Percentiles rank a stretch among this genome's conserved stretches.
Evolutionary conservation across 2,888 invertebrate species (phyloP).

Genomic region (Drosophila mayaguana): DNA sequence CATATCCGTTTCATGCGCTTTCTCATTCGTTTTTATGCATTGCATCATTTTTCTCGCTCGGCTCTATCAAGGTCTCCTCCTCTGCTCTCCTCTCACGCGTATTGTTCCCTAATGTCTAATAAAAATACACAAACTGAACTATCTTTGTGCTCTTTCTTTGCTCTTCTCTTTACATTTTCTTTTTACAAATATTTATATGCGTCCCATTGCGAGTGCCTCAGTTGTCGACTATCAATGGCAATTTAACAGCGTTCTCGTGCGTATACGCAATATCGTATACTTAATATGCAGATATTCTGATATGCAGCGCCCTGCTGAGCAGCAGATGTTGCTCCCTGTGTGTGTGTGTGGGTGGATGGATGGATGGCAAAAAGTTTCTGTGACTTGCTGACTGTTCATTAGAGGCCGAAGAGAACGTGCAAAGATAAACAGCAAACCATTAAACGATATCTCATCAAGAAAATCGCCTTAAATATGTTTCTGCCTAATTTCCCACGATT

Average conservation of each 20-base stretch:
- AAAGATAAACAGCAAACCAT: constrained; percentile 67
- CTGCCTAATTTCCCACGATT: constrained; percentile 76
- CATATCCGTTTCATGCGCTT: constrained; percentile 25
- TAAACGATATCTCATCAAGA: constrained; percentile 76
- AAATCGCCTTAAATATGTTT: constrained; percentile 81
- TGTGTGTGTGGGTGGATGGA: background rate
- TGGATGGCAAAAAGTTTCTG: constrained; percentile 31
- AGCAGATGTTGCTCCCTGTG: background rate
- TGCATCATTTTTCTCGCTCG: constrained; percentile 7
- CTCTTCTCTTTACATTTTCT: background rate
- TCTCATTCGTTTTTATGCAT: constrained; percentile 3
- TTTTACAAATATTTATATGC: constrained; percentile 33
- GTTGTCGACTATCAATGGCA: constrained; percentile 42
- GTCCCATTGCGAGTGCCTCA: constrained; percentile 45
- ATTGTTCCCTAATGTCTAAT: constrained; percentile 38
- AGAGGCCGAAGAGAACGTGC: constrained; percentile 36
- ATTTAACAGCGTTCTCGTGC: constrained; percentile 28
- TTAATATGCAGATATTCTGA: constrained; percentile 54
- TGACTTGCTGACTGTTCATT: constrained; percentile 66
- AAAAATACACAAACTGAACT: constrained; percentile 13
- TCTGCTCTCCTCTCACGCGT: background rate
- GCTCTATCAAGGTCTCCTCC: too few species aligned
- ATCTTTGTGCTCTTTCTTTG: constrained; percentile 13
- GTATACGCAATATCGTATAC: constrained; percentile 53
- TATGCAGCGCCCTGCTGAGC: constrained; percentile 51